A percentile compares a stretch with the other conserved stretches of the same genome.
Evolutionary conservation across 1,140 invertebrate genomes (phyloP).

Genomic region (Drosophila nikananu): DNA sequence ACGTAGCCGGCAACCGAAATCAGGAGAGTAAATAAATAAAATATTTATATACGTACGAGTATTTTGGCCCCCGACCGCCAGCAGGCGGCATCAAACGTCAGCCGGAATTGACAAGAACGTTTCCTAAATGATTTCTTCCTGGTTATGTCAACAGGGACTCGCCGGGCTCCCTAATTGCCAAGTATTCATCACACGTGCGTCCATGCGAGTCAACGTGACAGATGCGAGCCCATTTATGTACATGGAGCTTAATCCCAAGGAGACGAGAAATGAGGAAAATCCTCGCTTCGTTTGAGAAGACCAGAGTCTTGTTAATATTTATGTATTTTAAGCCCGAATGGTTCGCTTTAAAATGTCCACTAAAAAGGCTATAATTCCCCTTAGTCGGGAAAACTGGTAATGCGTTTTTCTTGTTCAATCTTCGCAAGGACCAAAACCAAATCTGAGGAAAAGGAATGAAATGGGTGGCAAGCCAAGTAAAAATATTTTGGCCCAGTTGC

Average conservation of each 20-base stretch:
- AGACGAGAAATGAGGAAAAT: conserved; percentile 23
- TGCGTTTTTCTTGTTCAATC: conserved; percentile 60
- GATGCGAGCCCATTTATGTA: conserved; percentile 59
- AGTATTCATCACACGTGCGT: conserved; percentile 80
- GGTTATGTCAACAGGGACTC: conserved; percentile 69
- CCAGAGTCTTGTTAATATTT: conserved; percentile 27
- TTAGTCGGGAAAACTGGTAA: conserved; percentile 37
- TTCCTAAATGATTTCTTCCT: conserved; percentile 76
- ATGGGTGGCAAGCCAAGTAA: conserved; percentile 23
- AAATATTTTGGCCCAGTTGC: conserved; percentile 54
- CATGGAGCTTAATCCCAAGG: conserved; percentile 53
- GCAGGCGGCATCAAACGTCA: conserved; percentile 32
- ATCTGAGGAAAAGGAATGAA: conserved; percentile 17
- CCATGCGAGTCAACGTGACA: conserved; percentile 76
- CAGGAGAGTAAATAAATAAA: conserved; percentile 79
- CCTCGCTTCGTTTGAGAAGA: not conserved
- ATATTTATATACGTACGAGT: conserved; percentile 61
- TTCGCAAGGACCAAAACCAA: conserved; percentile 30
- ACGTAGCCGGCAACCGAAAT: conserved; percentile 67
- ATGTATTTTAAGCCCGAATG: conserved; percentile 6
- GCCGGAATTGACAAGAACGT: conserved; percentile 66
- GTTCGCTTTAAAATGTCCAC: conserved; percentile 34
- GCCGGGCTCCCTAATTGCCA: conserved; percentile 64
- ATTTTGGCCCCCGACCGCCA: not conserved
- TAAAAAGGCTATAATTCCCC: conserved; percentile 44